These are phyloP conservation scores for Eleginops maclovinus DNA, from an alignment of 2,113 vertebrate species.

Conservation along the genomic window DNA sequence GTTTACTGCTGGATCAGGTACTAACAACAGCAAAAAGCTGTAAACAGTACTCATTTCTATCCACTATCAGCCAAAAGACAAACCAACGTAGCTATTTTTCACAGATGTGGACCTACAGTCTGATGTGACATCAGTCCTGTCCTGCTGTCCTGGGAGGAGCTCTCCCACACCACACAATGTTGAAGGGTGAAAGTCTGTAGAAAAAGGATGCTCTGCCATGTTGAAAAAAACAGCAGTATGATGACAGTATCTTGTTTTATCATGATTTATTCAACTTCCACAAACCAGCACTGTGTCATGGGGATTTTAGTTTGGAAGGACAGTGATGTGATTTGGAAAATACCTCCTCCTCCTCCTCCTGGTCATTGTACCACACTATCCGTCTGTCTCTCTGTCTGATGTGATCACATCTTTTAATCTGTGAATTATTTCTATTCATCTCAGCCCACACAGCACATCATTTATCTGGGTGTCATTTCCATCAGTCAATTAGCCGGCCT, in stretches of 20 bases:
- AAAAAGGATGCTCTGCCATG: background rate
- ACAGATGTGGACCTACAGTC: background rate
- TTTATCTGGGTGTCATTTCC: slow-evolving; percentile 28
- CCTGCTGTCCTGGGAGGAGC: too few species aligned
- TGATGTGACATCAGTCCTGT: background rate
- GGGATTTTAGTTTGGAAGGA: background rate
- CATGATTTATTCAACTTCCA: slow-evolving; percentile 28
- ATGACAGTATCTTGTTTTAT: slow-evolving; percentile 7
- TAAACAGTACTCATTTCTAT: too few species aligned
- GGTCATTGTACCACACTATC: background rate
- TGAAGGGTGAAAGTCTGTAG: slow-evolving; percentile 15
- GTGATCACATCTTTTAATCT: slow-evolving; percentile 19
- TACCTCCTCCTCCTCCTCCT: background rate
- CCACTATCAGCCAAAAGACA: too few species aligned
- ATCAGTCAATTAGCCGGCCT: slow-evolving; percentile 26
- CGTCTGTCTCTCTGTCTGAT: background rate
- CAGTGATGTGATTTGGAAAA: background rate
- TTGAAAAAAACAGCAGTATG: background rate
- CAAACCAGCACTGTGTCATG: background rate
- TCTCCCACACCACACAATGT: too few species aligned
- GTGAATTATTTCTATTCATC: slow-evolving; percentile 22
- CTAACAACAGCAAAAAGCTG: too few species aligned
- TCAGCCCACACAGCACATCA: slow-evolving; percentile 12
- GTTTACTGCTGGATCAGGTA: too few species aligned
- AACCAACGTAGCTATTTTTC: too few species aligned